These are phyloP conservation scores for Lontra canadensis DNA, from an alignment of 2,113 vertebrate species.

Conservation along the genomic window DNA sequence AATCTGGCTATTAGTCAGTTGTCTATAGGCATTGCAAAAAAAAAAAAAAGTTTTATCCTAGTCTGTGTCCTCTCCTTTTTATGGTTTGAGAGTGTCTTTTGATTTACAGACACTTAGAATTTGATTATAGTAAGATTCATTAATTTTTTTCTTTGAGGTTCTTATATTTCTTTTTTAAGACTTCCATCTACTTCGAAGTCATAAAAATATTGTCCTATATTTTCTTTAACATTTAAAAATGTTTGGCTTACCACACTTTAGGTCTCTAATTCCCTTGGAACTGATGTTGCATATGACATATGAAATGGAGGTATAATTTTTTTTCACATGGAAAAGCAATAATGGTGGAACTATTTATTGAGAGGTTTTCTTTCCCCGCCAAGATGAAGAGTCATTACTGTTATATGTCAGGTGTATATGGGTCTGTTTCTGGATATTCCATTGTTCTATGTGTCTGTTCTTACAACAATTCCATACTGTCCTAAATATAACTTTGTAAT, in stretches of 20 bases:
- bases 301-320: conserved; percentile 5
- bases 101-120: not conserved
- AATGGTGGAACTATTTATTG: not conserved
- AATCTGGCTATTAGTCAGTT: not conserved
- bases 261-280: not conserved
- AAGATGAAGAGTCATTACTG: not conserved
- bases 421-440: not conserved
- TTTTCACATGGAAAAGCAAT: not conserved
- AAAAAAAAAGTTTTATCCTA: not conserved
- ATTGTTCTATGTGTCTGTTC: not conserved
- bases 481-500: not conserved
- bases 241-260: not conserved
- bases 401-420: not conserved
- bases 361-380: not conserved
- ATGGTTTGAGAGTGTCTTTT: not conserved
- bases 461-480: not conserved
- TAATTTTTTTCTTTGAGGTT: not conserved
- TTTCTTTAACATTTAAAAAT: not conserved
- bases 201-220: not conserved
- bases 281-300: not conserved
- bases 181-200: not conserved
- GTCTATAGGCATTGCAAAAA: not conserved
- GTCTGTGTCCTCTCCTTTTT: not conserved
- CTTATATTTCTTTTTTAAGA: conserved; percentile 10
- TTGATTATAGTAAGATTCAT: not conserved